Evolutionary conservation across 2,113 vertebrate species (phyloP), one percentile per base, ranked within the genome.

Genomic region (Gila orcuttii): DNA sequence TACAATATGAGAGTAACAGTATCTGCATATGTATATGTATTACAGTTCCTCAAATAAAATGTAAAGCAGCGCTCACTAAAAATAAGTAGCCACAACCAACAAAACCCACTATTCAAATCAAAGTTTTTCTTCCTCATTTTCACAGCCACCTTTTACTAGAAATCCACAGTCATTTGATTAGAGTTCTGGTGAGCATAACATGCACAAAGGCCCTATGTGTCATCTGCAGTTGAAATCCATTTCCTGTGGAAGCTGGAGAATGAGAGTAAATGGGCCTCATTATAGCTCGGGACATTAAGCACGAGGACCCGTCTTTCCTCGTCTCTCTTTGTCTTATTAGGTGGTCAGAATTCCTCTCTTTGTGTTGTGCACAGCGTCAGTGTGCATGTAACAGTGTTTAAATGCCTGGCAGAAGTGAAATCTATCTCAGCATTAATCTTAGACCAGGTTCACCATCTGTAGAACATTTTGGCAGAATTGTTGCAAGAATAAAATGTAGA

Each of bases 261-360:
- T 71, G 50, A 69, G 62, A 78, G 52, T 71, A 85, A 79, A 85
- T 81, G 50, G 85, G 66, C 10, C 78, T 81, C 52, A 74, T 83
- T 83, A 57, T 83, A 82, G 79, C 25, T 68, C n/a, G 3, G 39
- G 55, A 60, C 79, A 79, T 79, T 79, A 62, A 5, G 50, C 82
- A 47, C 0, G n/a, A 66, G 42, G 28, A 66, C 75, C 42, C 4
- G 4, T 64, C 55, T 82, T 2, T 68, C 55, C 39, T n/a, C 45
- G 13, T 74, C 28, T 50, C 42, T 36, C 9, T 33, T 59, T 79
- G 45, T 69, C 39, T 28, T n/a, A 42, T 19, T 25, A 60, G 52
- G 31, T n/a, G 39, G 19, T 60, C 25, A 21, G 42, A 47, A 66
- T n/a, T 66, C 21, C 52, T n/a, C 33, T 17, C 77, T 79, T 60